phyloP scores from a whole-genome alignment of 2,113 vertebrate species.

The Lates calcarifer region DNA sequence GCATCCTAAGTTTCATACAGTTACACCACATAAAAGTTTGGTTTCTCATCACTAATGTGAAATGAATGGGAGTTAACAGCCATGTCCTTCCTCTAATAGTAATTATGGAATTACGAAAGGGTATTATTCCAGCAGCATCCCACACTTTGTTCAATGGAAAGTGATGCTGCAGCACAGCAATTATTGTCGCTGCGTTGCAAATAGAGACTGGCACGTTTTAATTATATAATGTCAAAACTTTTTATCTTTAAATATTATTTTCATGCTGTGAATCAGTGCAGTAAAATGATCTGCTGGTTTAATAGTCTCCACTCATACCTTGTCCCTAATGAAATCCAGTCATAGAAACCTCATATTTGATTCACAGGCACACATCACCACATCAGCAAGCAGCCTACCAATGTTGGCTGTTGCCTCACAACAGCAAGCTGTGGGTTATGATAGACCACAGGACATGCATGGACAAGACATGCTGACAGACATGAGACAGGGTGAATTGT shows the following conservation, averaged over 20 bases:
- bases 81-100: neutral
- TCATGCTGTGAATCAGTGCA: neutral
- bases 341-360: conserved; percentile 29
- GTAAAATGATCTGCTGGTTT: neutral
- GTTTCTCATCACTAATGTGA: neutral
- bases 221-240: neutral
- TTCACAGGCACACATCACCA: conserved; percentile 7
- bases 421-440: neutral
- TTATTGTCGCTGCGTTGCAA: neutral
- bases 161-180: neutral
- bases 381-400: neutral
- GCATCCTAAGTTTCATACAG: neutral
- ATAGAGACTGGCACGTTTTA: neutral
- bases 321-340: conserved; percentile 3
- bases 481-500: too few relatives aligned
- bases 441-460: neutral
- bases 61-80: neutral
- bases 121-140: neutral
- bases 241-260: neutral
- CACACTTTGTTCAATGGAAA: neutral
- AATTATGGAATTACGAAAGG: neutral
- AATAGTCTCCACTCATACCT: neutral
- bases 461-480: too few relatives aligned
- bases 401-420: neutral
- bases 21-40: neutral